Conservation (phyloP, 2,113 vertebrate species). For the Cephalopholis sonnerati region DNA sequence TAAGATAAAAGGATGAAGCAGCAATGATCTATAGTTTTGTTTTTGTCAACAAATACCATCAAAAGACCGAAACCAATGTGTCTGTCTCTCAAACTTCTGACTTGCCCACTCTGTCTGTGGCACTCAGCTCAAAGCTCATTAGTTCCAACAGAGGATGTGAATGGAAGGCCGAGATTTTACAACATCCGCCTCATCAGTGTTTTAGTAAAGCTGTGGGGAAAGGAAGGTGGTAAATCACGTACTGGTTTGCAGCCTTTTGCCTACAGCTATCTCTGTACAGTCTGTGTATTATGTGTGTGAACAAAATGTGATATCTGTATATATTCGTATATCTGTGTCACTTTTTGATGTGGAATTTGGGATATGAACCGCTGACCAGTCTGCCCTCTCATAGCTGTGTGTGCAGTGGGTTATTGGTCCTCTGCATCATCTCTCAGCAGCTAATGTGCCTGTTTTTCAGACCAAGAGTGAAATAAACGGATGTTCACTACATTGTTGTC, state of each 20-base stretch:
- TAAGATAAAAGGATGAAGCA: not conserved
- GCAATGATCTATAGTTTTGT: not conserved
- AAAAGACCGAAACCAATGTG: not conserved
- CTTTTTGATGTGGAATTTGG: not conserved
- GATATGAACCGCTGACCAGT: too few relatives aligned
- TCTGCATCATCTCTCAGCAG: constrained; percentile 19
- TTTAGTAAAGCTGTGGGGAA: not conserved
- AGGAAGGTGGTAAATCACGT: not conserved
- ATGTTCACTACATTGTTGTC: constrained; percentile 24
- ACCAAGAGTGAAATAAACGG: constrained; percentile 57
- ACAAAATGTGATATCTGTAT: not conserved
- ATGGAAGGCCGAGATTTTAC: not conserved
- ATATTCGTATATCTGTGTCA: not conserved
- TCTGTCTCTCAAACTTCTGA: not conserved
- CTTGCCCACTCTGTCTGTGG: not conserved
- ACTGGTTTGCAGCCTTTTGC: not conserved
- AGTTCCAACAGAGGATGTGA: not conserved
- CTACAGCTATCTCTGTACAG: not conserved
- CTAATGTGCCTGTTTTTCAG: constrained; percentile 58
- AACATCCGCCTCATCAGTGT: not conserved
- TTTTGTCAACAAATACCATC: not conserved
- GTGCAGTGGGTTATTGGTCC: not conserved
- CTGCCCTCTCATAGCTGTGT: not conserved
- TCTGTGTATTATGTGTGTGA: not conserved
- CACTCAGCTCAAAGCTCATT: not conserved